These are phyloP conservation scores for Amyelois transitella DNA, from an alignment of 1,140 invertebrate species.

Conservation along the genomic window DNA sequence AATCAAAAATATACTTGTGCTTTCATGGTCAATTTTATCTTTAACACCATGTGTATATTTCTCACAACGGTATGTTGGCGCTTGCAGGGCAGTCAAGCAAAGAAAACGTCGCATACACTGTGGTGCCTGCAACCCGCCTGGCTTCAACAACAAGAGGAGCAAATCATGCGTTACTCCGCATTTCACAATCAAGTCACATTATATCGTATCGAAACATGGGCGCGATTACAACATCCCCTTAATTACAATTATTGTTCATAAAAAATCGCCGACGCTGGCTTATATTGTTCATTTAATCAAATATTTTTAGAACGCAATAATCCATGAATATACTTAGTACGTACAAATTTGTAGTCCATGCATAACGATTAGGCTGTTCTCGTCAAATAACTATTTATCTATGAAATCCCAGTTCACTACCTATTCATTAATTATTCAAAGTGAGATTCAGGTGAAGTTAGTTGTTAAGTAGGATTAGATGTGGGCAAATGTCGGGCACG, in stretches of 20 bases:
- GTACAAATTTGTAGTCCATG: constrained; percentile 12
- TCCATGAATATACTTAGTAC: constrained; percentile 22
- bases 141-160: constrained; percentile 30
- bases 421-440: background rate
- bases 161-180: constrained; percentile 6
- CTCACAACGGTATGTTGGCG: no score
- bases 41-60: no score
- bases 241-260: background rate
- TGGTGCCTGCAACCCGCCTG: constrained; percentile 50
- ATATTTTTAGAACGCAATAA: constrained; percentile 23
- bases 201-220: background rate
- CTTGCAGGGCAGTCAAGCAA: constrained; percentile 47
- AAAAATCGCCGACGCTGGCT: background rate
- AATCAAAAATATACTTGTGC: background rate
- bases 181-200: background rate
- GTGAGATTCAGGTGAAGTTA: background rate
- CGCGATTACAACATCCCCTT: background rate
- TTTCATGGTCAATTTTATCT: no score
- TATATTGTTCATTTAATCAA: constrained; percentile 13
- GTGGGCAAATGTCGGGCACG: no score
- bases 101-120: constrained; percentile 32
- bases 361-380: constrained; percentile 12
- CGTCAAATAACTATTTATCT: constrained; percentile 11
- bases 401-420: background rate
- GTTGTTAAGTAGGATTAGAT: background rate